Evolutionary conservation across 2,113 vertebrate species (phyloP), one percentile per base, ranked within the genome.

Genomic region (Stomatorhinus ivindoensis): DNA sequence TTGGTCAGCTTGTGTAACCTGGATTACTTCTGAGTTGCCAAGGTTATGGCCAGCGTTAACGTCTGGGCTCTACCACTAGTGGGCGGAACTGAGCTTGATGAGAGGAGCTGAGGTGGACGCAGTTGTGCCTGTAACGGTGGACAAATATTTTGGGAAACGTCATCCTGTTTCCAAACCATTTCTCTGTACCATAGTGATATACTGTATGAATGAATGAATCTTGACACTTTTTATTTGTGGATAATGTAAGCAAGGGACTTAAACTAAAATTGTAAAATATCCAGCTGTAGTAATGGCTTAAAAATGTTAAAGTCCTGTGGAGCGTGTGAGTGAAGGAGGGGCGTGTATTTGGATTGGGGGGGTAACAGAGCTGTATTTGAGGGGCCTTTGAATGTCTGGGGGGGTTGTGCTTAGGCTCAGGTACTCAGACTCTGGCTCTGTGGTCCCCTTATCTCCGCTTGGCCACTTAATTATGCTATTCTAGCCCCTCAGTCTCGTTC

Each of bases 381-480:
- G 42, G 6, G 35, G 7, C 42, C 19, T 42, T 42, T 19, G 80
- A 42, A 44, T 21, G 4, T 83, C 35, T 83, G 17, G 44, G 17
- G 17, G 42, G 39, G 42, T 10, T 0, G 24, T 0, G 10, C n/a
- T 69, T 69, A 24, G 19, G 44, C 82, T 84, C 44, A 39, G 35
- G 35, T 47, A 84, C 9, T 21, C 6, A 7, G 76, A 21, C 39
- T 44, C 35, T 44, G 39, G 39, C 19, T 82, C 19, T 42, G 15
- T 21, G n/a, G 6, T 39, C 55, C 39, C 48, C 76, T 83, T 50
- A 51, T 53, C 88, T 89, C 39, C 1, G 4, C 76, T 51, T 42
- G 76, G 24, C 76, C 21, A 42, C 51, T 85, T 89, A 76, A 89
- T 84, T 88, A 69, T 73, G 19, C 35, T n/a, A 65, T 61, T 88